Evolutionary conservation across 1,140 invertebrate genomes (phyloP).

Genomic region (Drosophila dunni): DNA sequence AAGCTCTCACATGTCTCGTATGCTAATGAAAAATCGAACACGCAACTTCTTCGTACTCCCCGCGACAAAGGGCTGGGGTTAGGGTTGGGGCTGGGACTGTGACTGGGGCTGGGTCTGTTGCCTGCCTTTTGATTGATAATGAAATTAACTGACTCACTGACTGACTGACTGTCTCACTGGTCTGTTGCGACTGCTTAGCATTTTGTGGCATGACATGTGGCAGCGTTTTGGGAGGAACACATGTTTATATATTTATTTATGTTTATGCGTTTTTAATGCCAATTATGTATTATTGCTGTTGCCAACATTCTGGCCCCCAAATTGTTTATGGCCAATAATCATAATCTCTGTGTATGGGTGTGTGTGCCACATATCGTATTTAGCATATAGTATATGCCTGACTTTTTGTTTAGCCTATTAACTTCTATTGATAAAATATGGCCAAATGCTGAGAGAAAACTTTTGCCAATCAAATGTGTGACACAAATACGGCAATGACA

Average conservation of each 20-base stretch:
- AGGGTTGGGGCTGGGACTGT: background rate
- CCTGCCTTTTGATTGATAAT: constrained; percentile 74
- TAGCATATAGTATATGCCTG: background rate
- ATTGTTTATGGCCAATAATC: constrained; percentile 80
- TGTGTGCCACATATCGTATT: background rate
- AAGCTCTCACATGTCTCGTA: constrained; percentile 47
- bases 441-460: constrained; percentile 19
- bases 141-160: constrained; percentile 65
- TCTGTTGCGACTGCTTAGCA: constrained; percentile 62
- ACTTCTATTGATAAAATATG: constrained; percentile 75
- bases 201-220: constrained; percentile 69
- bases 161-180: constrained; percentile 38
- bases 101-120: background rate
- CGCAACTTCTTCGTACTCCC: constrained; percentile 45
- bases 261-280: constrained; percentile 79
- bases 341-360: constrained; percentile 36
- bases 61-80: background rate
- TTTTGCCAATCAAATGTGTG: constrained; percentile 42
- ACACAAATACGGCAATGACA: constrained; percentile 72
- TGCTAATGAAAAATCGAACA: constrained; percentile 83
- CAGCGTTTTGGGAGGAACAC: constrained; percentile 7
- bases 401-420: constrained; percentile 34
- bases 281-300: constrained; percentile 63
- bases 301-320: constrained; percentile 3
- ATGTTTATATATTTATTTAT: constrained; percentile 41